phyloP scores from a whole-genome alignment of 2,113 vertebrate genomes.

The Engystomops pustulosus region DNA sequence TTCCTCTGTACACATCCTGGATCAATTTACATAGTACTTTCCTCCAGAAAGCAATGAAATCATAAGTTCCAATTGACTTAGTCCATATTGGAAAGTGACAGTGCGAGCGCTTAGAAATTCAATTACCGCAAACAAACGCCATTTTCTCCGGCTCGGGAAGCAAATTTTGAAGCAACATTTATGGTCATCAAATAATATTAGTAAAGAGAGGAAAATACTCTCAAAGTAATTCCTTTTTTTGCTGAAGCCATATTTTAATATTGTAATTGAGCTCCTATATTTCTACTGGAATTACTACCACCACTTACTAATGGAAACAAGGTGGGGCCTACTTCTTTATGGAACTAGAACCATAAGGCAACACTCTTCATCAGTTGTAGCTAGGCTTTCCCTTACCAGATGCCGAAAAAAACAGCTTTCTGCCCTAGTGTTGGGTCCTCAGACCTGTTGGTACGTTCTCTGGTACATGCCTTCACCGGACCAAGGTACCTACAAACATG shows the following conservation, averaged over 20 bases:
- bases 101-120: conserved; percentile 79
- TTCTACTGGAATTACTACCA: too few species aligned
- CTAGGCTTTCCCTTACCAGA: too few species aligned
- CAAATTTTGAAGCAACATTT: conserved; percentile 79
- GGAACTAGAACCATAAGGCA: too few species aligned
- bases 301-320: background rate
- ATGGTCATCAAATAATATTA: conserved; percentile 85
- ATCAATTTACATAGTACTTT: conserved; percentile 86
- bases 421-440: too few species aligned
- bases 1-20: conserved; percentile 77
- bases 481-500: too few species aligned
- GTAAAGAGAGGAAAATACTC: conserved; percentile 64
- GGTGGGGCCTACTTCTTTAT: too few species aligned
- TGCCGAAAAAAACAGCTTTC: too few species aligned
- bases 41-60: conserved; percentile 80
- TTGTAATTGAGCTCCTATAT: background rate
- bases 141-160: conserved; percentile 81
- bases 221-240: conserved; percentile 82
- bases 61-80: conserved; percentile 83
- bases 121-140: conserved; percentile 85
- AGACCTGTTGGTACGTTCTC: too few species aligned
- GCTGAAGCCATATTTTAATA: conserved; percentile 55
- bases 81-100: conserved; percentile 76
- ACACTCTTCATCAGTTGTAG: too few species aligned
- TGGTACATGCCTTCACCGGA: too few species aligned